Base-by-base conservation (phyloP, 2,797 vertebrate genomes). In the Notoglanidium macrostoma region DNA sequence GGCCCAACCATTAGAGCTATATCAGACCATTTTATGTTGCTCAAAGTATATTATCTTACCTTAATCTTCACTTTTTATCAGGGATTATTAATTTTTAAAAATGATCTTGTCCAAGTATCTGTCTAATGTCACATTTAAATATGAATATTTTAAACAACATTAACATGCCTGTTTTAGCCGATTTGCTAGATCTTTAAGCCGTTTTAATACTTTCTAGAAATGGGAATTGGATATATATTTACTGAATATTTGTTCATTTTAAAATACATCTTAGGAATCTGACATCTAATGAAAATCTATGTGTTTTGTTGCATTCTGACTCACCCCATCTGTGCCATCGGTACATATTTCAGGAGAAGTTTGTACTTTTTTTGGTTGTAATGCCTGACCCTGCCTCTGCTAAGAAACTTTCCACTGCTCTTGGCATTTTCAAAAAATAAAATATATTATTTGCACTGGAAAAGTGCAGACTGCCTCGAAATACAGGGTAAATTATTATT, bases 341-440 rank as follows among this genome's bases (percentile, higher is more conserved):
- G 78, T 80, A 61, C 67, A 85, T 85, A 73, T 44, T 59, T 73
- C 23, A 79, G 10, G 19, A 59, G 9, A 10, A 79, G 54, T 6
- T 23, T 55, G 15, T 49, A 49, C n/a, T 49, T 76, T 76, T 73
- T 35, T 40, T 35, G 1, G 9, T 59, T 61, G 32, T 61, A 26
- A 61, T 44, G 0, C 55, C 44, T 82, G 61, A 65, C 80, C 40
- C 44, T 65, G 26, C 29, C 15, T 65, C 85, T 72, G 3, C 51
- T 59, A 83, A 29, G 7, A 67, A 76, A 54, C 57, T 54, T 87
- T 76, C 32, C 44, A 44, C 23, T 35, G 32, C 57, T 76, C 9
- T 76, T 46, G 49, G 44, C 59, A 87, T 76, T 85, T 85, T 83
- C 10, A 74, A 44, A 17, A 77, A 87, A 54, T 40, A 76, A 74